Evolutionary conservation across 2,888 invertebrate species (phyloP).

Genomic region (Nephrotoma guestfalica): DNA sequence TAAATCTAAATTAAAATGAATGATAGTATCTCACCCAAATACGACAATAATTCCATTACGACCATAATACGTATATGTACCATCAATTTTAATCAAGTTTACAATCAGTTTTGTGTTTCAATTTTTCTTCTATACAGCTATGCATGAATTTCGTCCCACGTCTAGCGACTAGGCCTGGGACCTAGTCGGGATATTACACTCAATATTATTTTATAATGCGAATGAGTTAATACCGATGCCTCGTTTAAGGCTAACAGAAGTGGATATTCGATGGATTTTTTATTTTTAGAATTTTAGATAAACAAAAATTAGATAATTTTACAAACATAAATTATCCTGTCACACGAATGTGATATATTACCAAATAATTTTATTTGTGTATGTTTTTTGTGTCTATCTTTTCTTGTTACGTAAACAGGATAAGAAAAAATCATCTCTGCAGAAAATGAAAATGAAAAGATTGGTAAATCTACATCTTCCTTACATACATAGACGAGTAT

Average conservation of each 20-base stretch:
- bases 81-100: background rate
- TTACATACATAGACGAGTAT: background rate
- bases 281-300: background rate
- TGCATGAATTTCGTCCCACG: background rate
- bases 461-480: background rate
- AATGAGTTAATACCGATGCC: background rate
- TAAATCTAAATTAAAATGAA: background rate
- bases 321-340: background rate
- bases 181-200: no score
- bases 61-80: background rate
- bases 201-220: background rate
- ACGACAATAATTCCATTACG: background rate
- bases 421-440: background rate
- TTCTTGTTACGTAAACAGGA: background rate
- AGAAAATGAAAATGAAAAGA: background rate
- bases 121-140: background rate
- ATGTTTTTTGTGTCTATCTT: background rate
- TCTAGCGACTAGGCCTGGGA: no score
- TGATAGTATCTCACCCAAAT: background rate
- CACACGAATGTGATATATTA: background rate
- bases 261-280: background rate
- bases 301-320: background rate
- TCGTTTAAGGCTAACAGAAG: background rate
- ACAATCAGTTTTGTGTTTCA: background rate
- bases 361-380: background rate